Percentiles rank a stretch among this genome's conserved stretches.
Evolutionary conservation across 2,797 vertebrate genomes (phyloP).

Genomic region (Avahi laniger): DNA sequence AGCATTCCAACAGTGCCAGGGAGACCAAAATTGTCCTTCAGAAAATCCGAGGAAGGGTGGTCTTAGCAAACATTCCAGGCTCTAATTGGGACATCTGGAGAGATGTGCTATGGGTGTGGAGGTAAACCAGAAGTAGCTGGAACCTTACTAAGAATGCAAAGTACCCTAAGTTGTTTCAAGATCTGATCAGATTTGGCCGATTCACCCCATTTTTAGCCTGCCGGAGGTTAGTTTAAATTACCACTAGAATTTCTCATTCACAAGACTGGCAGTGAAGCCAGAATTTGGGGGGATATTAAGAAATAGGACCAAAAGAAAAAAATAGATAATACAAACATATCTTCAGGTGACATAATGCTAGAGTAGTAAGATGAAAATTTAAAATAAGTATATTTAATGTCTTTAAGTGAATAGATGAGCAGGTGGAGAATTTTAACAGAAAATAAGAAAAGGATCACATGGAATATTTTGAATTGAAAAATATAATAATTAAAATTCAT

Average conservation of each 20-base stretch:
- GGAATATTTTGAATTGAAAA: background rate
- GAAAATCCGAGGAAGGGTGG: background rate
- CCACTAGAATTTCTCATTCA: background rate
- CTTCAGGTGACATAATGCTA: background rate
- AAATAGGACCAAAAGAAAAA: background rate
- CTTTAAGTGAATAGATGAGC: background rate
- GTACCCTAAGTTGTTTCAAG: background rate
- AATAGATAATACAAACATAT: background rate
- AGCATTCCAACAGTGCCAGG: background rate
- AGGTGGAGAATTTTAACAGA: background rate
- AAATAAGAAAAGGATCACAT: background rate
- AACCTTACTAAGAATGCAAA: background rate
- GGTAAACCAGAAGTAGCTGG: background rate
- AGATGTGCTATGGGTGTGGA: accelerated
- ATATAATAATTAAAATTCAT: background rate
- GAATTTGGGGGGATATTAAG: background rate
- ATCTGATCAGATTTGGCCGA: background rate
- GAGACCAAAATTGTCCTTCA: background rate
- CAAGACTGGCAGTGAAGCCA: background rate
- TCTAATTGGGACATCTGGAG: background rate
- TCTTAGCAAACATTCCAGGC: background rate
- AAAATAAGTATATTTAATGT: background rate
- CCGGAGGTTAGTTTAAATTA: background rate
- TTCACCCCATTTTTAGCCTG: background rate
- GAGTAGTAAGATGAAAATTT: background rate